Evolutionary conservation across 2,888 invertebrate species (phyloP), one percentile per base, ranked within the genome.

Genomic region (Netelia virgata): DNA sequence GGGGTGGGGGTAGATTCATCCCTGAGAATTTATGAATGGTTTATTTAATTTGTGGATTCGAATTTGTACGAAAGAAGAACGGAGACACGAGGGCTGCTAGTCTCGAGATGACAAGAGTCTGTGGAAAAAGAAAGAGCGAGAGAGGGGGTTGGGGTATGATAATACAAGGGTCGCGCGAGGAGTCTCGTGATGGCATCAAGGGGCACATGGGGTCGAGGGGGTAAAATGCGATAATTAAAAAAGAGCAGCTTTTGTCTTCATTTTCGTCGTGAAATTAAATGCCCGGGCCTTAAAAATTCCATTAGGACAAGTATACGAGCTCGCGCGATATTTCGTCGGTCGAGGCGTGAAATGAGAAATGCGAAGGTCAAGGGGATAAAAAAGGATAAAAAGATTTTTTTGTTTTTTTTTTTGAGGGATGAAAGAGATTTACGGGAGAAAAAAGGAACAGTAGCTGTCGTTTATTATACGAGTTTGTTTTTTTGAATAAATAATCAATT

Each of bases 21-120:
- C 28, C 28, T 28, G 28, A 28, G 66, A 76, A 91, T 89, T 88
- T 89, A 90, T 89, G 87, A 91, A 91, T 88, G 87, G 87, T 88
- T 89, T 88, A 90, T 90, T 91, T 90, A 90, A 91, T 90, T 91
- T 88, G 72, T 84, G 85, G 87, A 66, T 86, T 89, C 83, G 87
- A 86, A 85, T 85, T 75, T 66, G 78, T 79, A 63, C 43, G 53
- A 18, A 28, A 28, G 5, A 5, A 28, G 16, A 47, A 61, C 14
- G n/a, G 77, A 57, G 69, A 66, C 41, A 47, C 66, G 57, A 23
- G 14, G 76, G 36, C 47, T 28, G 81, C 43, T 41, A 64, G 18
- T 36, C 18, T 59, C 66, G 69, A 47, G 11, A 63, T 53, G 43
- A 5, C 59, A 64, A 78, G 66, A 18, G 68, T 18, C 73, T 61